Evolutionary conservation across 1,140 invertebrate genomes (phyloP).

Genomic region (Platyscapa corneri): DNA sequence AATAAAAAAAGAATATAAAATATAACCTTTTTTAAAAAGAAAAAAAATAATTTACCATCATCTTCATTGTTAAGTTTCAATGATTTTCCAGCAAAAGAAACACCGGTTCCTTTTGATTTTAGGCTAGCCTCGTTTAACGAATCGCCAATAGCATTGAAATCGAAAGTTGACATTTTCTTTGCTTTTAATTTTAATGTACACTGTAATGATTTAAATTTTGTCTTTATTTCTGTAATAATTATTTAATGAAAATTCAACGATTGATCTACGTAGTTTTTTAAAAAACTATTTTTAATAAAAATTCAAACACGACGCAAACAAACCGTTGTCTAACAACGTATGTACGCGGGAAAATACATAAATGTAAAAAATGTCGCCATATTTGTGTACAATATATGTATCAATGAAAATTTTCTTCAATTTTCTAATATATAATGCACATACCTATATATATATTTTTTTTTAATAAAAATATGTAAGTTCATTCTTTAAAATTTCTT

Average conservation of each 20-base stretch:
- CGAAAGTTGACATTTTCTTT: conserved; percentile 63
- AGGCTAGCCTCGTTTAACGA: conserved; percentile 60
- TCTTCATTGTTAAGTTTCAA: conserved; percentile 80
- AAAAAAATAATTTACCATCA: conserved; percentile 75
- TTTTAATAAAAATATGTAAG: no score
- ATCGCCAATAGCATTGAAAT: conserved; percentile 63
- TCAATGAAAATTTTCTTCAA: no score
- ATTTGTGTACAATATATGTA: not conserved
- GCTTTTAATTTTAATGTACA: not conserved
- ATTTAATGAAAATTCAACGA: not conserved
- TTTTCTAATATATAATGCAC: no score
- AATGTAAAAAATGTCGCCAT: conserved; percentile 38
- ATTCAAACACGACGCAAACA: not conserved
- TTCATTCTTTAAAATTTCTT: no score
- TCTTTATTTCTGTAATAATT: not conserved
- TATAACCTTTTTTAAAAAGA: not conserved
- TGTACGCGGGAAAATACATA: conserved; percentile 40
- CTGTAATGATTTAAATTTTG: not conserved
- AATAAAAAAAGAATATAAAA: not conserved
- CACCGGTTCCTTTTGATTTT: conserved; percentile 65
- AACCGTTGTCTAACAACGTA: conserved; percentile 6
- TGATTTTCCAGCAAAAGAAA: conserved; percentile 80
- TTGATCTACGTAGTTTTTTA: not conserved
- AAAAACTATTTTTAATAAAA: not conserved
- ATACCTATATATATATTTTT: no score